A percentile compares a stretch with the other conserved stretches of the same genome.
phyloP scores from a whole-genome alignment of 2,113 vertebrate species.

The Cyprinodon brontotheroides region DNA sequence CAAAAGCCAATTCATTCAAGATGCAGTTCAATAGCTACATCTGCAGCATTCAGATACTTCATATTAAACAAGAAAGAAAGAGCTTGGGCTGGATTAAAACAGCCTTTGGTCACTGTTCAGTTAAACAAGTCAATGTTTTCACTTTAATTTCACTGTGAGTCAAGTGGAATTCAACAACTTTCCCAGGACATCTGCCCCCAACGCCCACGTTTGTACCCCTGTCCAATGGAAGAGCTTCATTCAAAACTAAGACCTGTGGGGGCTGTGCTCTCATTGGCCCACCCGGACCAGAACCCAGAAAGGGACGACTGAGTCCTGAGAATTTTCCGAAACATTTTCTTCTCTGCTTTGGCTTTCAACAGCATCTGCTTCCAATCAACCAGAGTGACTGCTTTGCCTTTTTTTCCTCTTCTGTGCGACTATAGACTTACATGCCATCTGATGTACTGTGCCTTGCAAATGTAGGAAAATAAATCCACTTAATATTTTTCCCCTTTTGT shows the following conservation, averaged over 20 bases:
- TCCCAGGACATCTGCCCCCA: constrained; percentile 86
- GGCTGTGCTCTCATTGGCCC: constrained; percentile 70
- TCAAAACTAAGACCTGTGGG: constrained; percentile 52
- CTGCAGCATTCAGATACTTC: constrained; percentile 35
- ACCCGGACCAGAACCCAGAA: constrained; percentile 78
- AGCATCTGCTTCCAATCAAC: constrained; percentile 87
- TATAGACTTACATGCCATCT: constrained; percentile 28
- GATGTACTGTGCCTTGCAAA: background rate
- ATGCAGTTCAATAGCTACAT: constrained; percentile 20
- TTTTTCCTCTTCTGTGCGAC: constrained; percentile 52
- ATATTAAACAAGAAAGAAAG: constrained; percentile 31
- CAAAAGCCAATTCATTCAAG: constrained; percentile 19
- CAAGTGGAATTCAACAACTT: constrained; percentile 82
- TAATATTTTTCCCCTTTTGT: background rate
- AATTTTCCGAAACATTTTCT: constrained; percentile 82
- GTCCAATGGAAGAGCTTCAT: constrained; percentile 69
- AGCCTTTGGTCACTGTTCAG: constrained; percentile 79
- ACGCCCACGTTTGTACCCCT: constrained; percentile 73
- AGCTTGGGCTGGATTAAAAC: constrained; percentile 70
- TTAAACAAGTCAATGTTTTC: constrained; percentile 79
- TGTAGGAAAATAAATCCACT: constrained; percentile 18
- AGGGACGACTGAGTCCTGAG: constrained; percentile 80
- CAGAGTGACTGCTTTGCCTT: constrained; percentile 71
- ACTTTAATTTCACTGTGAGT: constrained; percentile 75
- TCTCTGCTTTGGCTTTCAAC: constrained; percentile 65